Base-by-base conservation (phyloP, 2,797 vertebrate genomes). In the Crax fasciolata region DNA sequence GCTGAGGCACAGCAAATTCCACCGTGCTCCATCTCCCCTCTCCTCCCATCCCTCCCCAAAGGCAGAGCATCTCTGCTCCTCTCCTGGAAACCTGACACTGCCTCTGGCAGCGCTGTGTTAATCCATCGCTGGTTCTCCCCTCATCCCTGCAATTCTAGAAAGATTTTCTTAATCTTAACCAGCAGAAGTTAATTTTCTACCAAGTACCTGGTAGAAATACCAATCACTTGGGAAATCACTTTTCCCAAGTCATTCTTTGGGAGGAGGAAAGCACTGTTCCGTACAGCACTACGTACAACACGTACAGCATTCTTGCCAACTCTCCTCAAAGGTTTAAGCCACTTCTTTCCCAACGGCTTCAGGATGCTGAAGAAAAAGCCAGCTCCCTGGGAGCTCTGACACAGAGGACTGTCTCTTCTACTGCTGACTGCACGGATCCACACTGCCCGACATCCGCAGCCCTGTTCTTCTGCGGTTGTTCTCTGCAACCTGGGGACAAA, bases 61-160 rank as follows among this genome's bases (percentile, higher is more conserved):
- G 57, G 59, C 9, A 74, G 30, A 67, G 5, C 10, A 70, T 7
- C 55, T 87, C 48, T 62, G 25, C n/a, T 78, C 28, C 20, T 39
- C 58, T 90, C 27, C 25, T 9, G 6, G 57, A 83, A 80, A 75
- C 10, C 35, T 1, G 9, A 57, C 16, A 10, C 32, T 48, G 58
- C 8, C 44, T 91, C 55, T 75, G 49, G 24, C 8, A 38, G 65
- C 59, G 39, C 13, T 32, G 28, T 19, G 4, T 17, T 83, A 61
- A 51, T 65, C 14, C 54, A 9, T 0, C 1, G 24, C 6, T 4
- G 3, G 51, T 28, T 58, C 30, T 39, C 7, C 7, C 8, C 32
- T 32, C 9, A 8, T 13, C 3, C 8, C 0, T 0, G 13, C 10
- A 91, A 72, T 43, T 83, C 74, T 32, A 68, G 49, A 52, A 66